Percentiles rank a stretch among this genome's conserved stretches.
Conservation (phyloP, 2,797 vertebrate genomes). For the Myotis myotis region DNA sequence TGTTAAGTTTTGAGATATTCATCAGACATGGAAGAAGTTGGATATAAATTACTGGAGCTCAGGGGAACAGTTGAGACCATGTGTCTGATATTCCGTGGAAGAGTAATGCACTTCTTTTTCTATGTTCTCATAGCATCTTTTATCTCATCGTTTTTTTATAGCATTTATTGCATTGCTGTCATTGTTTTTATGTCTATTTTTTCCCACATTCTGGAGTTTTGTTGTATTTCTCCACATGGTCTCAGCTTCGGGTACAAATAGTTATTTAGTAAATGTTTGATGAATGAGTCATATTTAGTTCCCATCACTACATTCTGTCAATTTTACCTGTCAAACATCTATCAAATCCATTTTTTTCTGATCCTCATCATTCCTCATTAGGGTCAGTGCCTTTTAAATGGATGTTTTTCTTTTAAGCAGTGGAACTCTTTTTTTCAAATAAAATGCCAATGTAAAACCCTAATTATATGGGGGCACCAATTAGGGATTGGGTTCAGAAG, state of each 20-base stretch:
- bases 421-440: neutral
- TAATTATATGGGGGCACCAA: neutral
- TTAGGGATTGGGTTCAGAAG: neutral
- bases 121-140: neutral
- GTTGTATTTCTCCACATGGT: neutral
- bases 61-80: neutral
- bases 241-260: neutral
- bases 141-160: neutral
- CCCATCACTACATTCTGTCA: neutral
- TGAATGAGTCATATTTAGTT: slow-evolving; percentile 31
- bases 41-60: neutral
- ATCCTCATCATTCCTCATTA: neutral
- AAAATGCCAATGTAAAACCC: neutral
- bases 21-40: neutral
- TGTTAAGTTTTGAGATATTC: neutral
- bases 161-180: neutral
- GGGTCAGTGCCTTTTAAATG: neutral
- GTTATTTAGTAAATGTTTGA: slow-evolving; percentile 9
- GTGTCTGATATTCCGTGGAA: neutral
- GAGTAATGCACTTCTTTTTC: neutral
- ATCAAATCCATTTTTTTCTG: slow-evolving; percentile 7
- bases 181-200: neutral
- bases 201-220: neutral
- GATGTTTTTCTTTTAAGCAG: neutral
- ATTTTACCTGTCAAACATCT: neutral